Percentiles rank a stretch among this genome's conserved stretches.
Conservation (phyloP, 2,113 vertebrate genomes). For the Aleadryas rufinucha region DNA sequence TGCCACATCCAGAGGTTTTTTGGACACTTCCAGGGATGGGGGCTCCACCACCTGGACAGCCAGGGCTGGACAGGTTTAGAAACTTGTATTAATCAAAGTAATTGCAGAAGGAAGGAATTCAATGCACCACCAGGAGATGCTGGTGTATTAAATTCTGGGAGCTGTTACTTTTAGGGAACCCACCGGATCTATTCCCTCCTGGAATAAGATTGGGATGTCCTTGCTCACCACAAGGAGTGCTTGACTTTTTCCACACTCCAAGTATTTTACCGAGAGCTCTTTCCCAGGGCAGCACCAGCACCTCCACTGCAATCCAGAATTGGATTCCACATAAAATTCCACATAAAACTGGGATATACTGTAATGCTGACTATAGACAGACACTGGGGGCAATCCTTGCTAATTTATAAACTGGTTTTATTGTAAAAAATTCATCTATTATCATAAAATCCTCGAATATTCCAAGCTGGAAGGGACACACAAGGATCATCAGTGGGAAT, state of each 20-base stretch:
- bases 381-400: too few relatives aligned
- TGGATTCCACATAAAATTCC: not conserved
- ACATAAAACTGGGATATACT: not conserved
- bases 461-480: not conserved
- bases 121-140: not conserved
- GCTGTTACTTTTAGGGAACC: not conserved
- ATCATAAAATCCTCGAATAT: not conserved
- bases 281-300: not conserved
- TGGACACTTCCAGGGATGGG: not conserved
- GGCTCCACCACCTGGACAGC: not conserved
- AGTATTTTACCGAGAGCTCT: not conserved
- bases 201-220: not conserved
- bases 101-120: not conserved
- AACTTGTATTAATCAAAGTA: not conserved
- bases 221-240: not conserved
- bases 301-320: not conserved
- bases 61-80: not conserved
- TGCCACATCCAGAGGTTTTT: not conserved
- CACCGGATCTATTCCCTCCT: not conserved
- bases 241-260: not conserved
- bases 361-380: accelerated
- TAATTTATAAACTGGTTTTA: not conserved
- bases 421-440: not conserved
- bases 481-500: not conserved
- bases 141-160: not conserved